Percentiles rank a stretch among this genome's conserved stretches.
These are phyloP conservation scores for Riparia riparia DNA, from an alignment of 2,113 vertebrate genomes.

Conservation along the genomic window DNA sequence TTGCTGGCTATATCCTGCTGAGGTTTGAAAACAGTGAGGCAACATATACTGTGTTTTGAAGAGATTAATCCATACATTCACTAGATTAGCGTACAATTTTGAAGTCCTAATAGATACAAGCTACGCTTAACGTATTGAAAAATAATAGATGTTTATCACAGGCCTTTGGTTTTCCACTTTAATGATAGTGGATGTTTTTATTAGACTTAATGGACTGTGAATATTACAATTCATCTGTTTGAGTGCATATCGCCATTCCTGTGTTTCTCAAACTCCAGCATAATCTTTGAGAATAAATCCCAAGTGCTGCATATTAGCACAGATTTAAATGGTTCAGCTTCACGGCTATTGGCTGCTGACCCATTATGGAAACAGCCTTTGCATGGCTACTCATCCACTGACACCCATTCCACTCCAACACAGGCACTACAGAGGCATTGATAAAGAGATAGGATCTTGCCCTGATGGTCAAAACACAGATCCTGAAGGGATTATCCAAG, in stretches of 20 bases:
- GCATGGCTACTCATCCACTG: rapidly evolving
- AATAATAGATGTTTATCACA: background rate
- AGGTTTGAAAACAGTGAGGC: background rate
- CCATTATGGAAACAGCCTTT: rapidly evolving
- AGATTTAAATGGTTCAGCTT: background rate
- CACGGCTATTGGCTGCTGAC: background rate
- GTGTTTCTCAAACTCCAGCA: background rate
- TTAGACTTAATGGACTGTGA: background rate
- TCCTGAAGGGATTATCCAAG: constrained; percentile 22
- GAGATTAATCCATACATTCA: background rate
- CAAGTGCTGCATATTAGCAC: background rate
- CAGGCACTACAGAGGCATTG: background rate
- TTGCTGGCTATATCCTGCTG: background rate
- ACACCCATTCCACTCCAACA: background rate
- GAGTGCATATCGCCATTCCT: background rate
- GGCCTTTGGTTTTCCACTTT: background rate
- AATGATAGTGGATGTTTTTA: background rate
- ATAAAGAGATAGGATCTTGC: background rate
- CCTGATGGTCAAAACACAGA: constrained; percentile 23
- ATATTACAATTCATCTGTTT: background rate
- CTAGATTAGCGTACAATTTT: background rate
- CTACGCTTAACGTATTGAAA: background rate
- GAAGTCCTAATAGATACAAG: background rate
- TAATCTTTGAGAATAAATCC: background rate
- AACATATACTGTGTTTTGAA: background rate